phyloP scores from a whole-genome alignment of 2,888 invertebrate genomes.

The Sturmia bella region DNA sequence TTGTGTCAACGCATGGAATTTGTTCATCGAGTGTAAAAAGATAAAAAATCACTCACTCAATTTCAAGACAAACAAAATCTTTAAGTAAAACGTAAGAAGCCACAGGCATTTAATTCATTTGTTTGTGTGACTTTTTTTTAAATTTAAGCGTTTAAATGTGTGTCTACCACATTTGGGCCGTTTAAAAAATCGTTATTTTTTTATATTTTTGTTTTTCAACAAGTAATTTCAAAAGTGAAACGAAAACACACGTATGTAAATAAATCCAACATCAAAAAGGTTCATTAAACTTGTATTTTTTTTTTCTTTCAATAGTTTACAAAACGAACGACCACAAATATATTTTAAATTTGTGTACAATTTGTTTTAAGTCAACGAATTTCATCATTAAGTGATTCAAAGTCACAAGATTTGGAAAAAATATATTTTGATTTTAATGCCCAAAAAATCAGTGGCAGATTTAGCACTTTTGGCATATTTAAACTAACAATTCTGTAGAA shows the following conservation, averaged over 20 bases:
- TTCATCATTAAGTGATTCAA: conserved; percentile 33
- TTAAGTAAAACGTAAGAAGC: not conserved
- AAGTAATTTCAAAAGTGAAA: too few relatives aligned
- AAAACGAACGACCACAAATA: conserved; percentile 2
- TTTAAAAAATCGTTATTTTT: conserved; percentile 20
- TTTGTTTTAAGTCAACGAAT: not conserved
- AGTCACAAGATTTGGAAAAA: conserved; percentile 22
- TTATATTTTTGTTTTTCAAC: not conserved
- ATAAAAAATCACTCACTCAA: conserved; percentile 3
- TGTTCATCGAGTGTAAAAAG: conserved; percentile 14
- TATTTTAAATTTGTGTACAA: conserved; percentile 6
- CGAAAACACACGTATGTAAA: not conserved
- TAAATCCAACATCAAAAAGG: conserved; percentile 4
- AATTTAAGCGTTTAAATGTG: too few relatives aligned
- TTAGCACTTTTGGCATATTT: too few relatives aligned
- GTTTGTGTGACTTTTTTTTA: too few relatives aligned
- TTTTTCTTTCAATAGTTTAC: not conserved
- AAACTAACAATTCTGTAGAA: too few relatives aligned
- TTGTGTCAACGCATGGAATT: conserved; percentile 13
- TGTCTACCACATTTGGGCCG: conserved; percentile 37
- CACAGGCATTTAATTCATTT: too few relatives aligned
- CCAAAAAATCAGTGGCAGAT: too few relatives aligned
- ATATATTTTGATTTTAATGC: too few relatives aligned
- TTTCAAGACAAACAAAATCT: not conserved
- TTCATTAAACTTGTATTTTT: conserved; percentile 13